These are phyloP conservation scores for Phymastichus coffea DNA, from an alignment of 1,140 invertebrate genomes.

Conservation along the genomic window DNA sequence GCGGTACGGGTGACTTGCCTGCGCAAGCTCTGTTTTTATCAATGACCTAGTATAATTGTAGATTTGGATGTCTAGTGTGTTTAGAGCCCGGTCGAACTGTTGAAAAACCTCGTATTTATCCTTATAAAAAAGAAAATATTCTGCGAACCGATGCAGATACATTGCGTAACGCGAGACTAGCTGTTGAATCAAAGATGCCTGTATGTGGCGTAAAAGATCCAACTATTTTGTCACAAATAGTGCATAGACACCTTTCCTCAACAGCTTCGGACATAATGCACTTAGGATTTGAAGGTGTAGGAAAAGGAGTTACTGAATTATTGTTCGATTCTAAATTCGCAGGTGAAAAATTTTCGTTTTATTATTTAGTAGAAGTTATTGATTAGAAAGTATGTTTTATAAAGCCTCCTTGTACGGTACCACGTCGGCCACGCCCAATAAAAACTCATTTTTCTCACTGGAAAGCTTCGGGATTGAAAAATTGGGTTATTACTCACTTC, in stretches of 20 bases:
- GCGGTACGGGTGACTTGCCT: not conserved
- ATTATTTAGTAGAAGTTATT: not conserved
- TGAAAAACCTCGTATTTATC: not conserved
- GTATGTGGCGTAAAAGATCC: constrained; percentile 20
- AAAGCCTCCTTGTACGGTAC: constrained; percentile 23
- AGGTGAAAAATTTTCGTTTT: not conserved
- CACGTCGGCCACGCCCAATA: constrained; percentile 6
- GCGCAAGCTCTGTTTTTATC: constrained; percentile 4
- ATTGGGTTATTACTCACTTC: constrained; percentile 19
- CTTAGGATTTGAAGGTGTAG: constrained; percentile 8
- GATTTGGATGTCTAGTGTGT: not conserved
- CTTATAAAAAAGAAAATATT: not conserved
- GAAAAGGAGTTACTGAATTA: constrained; percentile 17
- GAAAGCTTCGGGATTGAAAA: constrained; percentile 26
- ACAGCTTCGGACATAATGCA: constrained; percentile 17
- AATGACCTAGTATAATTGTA: not conserved
- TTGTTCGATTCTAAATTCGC: constrained; percentile 13
- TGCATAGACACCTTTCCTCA: constrained; percentile 8
- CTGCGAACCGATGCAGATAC: not conserved
- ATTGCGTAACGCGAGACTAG: not conserved
- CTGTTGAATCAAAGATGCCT: not conserved
- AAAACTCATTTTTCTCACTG: constrained; percentile 14
- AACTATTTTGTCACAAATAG: constrained; percentile 9
- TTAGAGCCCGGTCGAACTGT: not conserved
- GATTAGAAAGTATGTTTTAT: constrained; percentile 11